Base-by-base conservation (phyloP, 2,797 vertebrate species). In the Tenualosa ilisha region DNA sequence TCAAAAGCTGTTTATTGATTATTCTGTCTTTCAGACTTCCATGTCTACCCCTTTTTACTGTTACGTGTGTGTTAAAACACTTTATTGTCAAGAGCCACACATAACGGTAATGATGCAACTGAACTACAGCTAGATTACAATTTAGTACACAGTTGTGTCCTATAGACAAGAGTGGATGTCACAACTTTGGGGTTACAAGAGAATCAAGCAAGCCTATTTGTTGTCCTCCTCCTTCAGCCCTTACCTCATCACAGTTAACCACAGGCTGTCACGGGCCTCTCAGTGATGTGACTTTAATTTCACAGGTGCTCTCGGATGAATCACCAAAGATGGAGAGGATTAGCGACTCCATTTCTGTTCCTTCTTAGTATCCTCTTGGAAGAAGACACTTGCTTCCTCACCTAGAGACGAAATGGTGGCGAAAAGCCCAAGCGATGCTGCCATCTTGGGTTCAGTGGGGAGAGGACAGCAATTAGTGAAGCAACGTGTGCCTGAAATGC, bases 381-480 rank as follows among this genome's bases (percentile, higher is more conserved):
- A 75, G 31, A 26, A 40, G 46, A 46, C 46, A 46, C 20, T 6
- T 3, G 17, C 31, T 37, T 75, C 68, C 31, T 75, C 12, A 11
- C 4, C 31, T 40, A 26, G 13, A 72, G 65, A 40, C 12, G 2
- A 65, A 12, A 31, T 72, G 65, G 26, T 13, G 26, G 65, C 9
- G 26, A 13, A 72, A 72, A 9, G 13, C 65, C 31, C 26, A 72
- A 17, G 68, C 40, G 68, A 43, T 5, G 37, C 68, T 20, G 68
- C 37, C 31, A 75, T 75, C 13, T 12, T 20, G 31, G 31, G 68
- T 75, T 75, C 68, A 6, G 68, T 75, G 46, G 15, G 31, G 37
- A 75, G 40, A 31, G 37, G 26, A 75, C 31, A 20, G 37, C 68
- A 75, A 75, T 75, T 75, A 75, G 68, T 75, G 68, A 40, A 24